Percentiles rank a stretch among this genome's conserved stretches.
Conservation (phyloP, 2,113 vertebrate species). For the Phainopepla nitens region DNA sequence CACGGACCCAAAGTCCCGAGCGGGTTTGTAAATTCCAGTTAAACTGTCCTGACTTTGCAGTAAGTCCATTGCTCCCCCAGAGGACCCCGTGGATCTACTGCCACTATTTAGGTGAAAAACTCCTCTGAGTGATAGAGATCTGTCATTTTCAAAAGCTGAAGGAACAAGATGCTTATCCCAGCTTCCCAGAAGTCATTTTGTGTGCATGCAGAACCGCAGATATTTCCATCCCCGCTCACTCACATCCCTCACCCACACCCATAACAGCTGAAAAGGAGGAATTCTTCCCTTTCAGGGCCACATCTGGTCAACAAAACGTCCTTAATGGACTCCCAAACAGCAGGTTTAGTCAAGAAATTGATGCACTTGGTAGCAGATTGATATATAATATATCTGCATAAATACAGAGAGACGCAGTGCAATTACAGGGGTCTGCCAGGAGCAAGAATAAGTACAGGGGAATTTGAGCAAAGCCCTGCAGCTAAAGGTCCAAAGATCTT, state of each 20-base stretch:
- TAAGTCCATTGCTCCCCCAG: neutral
- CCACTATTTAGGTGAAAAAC: neutral
- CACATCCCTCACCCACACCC: neutral
- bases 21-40: neutral
- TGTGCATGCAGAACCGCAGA: neutral
- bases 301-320: neutral
- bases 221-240: neutral
- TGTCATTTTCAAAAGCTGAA: neutral
- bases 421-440: neutral
- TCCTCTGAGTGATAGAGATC: neutral
- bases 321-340: neutral
- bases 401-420: neutral
- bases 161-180: slow-evolving; percentile 10
- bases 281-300: neutral
- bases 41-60: neutral
- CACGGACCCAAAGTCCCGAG: neutral
- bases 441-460: neutral
- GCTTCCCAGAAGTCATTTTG: neutral
- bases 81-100: neutral
- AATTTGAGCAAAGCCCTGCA: neutral
- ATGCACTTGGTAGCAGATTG: neutral
- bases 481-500: neutral
- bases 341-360: neutral
- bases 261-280: neutral
- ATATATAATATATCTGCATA: neutral